Evolutionary conservation across 2,797 vertebrate genomes (phyloP).

Genomic region (Lateolabrax maculatus): DNA sequence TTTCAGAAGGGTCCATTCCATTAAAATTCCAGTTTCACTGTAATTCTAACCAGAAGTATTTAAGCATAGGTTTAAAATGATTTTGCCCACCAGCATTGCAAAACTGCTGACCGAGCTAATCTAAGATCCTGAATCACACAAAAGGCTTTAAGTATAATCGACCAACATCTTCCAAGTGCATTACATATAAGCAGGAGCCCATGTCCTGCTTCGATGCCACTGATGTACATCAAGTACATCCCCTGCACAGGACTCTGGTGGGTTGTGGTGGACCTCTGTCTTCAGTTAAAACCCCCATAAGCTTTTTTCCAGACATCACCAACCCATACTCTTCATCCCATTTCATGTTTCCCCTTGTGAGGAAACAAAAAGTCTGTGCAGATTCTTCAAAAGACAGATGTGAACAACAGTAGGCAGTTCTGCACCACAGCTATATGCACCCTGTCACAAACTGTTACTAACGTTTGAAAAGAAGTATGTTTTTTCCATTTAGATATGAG

Average conservation of each 20-base stretch:
- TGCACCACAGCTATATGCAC: constrained; percentile 8
- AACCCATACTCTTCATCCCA: constrained; percentile 36
- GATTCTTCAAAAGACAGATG: constrained; percentile 52
- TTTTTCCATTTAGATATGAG: constrained; percentile 39
- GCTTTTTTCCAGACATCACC: constrained; percentile 73
- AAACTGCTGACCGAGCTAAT: constrained; percentile 40
- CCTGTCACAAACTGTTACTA: constrained; percentile 26
- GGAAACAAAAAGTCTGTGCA: constrained; percentile 40
- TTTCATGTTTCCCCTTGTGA: constrained; percentile 41
- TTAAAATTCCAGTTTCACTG: background rate
- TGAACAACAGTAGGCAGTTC: constrained; percentile 43
- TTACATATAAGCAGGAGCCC: constrained; percentile 39
- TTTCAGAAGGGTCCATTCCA: background rate
- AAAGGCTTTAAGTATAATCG: constrained; percentile 28
- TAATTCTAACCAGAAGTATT: constrained; percentile 6
- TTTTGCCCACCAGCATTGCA: constrained; percentile 5
- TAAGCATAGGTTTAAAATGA: background rate
- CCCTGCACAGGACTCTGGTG: constrained; percentile 44
- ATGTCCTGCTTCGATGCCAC: constrained; percentile 42
- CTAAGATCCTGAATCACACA: constrained; percentile 32
- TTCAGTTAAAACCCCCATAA: constrained; percentile 59
- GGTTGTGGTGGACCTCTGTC: constrained; percentile 60
- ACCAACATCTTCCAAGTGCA: constrained; percentile 39
- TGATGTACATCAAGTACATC: constrained; percentile 37
- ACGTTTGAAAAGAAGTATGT: constrained; percentile 11